Percentiles rank a stretch among this genome's conserved stretches.
phyloP scores from a whole-genome alignment of 2,888 invertebrate genomes.

The Molorchus minor region DNA sequence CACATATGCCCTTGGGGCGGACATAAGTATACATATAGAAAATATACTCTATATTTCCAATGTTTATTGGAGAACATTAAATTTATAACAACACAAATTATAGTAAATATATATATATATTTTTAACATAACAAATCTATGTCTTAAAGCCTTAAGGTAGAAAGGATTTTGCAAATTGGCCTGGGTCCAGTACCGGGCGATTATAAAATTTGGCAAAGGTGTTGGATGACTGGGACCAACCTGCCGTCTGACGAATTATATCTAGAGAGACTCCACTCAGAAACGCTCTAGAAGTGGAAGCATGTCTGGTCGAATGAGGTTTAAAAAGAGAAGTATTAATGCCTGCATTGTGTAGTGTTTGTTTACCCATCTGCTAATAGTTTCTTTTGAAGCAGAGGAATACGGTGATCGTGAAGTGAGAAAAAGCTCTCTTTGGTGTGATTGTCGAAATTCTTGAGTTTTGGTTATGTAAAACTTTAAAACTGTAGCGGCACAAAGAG shows the following conservation, averaged over 20 bases:
- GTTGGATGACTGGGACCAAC: not conserved
- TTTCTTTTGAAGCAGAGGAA: not conserved
- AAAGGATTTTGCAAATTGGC: not conserved
- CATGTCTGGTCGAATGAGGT: not conserved
- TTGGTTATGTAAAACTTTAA: too few species aligned
- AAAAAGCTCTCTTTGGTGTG: too few species aligned
- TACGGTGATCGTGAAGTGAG: too few species aligned
- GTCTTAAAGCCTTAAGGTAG: not conserved
- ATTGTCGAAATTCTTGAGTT: too few species aligned
- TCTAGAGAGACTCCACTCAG: not conserved
- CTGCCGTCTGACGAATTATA: not conserved
- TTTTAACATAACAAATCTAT: not conserved
- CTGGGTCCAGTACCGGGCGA: not conserved
- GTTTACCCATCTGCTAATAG: not conserved
- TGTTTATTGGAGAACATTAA: not conserved
- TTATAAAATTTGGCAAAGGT: not conserved
- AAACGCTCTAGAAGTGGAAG: not conserved
- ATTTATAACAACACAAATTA: not conserved
- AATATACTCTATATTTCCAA: too few species aligned
- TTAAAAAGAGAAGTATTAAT: not conserved
- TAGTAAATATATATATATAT: not conserved
- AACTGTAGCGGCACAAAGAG: too few species aligned
- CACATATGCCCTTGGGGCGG: too few species aligned
- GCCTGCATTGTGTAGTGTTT: not conserved
- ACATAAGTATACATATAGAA: too few species aligned